Percentiles rank a stretch among this genome's conserved stretches.
phyloP scores from a whole-genome alignment of 2,113 vertebrate genomes.

The Archocentrus centrarchus region DNA sequence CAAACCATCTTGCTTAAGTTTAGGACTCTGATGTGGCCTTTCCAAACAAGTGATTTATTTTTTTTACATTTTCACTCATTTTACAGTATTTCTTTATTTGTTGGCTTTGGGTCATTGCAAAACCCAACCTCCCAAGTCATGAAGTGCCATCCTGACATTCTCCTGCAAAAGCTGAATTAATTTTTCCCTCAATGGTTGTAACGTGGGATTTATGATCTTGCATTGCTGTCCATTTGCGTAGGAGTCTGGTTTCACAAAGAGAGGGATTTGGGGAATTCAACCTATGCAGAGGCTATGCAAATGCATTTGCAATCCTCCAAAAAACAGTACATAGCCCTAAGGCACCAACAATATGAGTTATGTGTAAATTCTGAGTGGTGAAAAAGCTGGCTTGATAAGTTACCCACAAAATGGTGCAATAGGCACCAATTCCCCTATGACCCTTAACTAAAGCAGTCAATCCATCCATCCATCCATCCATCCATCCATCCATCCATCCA shows the following conservation, averaged over 20 bases:
- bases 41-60: not conserved
- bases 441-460: not conserved
- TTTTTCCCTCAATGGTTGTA: not conserved
- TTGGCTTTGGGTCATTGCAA: constrained; percentile 1
- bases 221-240: not conserved
- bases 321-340: not conserved
- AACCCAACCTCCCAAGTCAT: not conserved
- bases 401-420: not conserved
- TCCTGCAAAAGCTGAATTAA: not conserved
- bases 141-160: not conserved
- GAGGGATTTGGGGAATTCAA: not conserved
- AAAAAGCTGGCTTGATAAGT: not conserved
- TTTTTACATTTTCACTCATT: not conserved
- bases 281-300: not conserved
- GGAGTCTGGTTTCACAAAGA: not conserved
- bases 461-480: too few species aligned
- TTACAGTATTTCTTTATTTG: not conserved
- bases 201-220: not conserved
- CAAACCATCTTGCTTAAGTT: not conserved
- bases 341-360: not conserved
- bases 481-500: not conserved
- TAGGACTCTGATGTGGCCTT: not conserved
- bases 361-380: not conserved
- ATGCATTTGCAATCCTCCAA: not conserved
- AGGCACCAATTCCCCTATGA: not conserved